These are phyloP conservation scores for Aptenodytes patagonicus DNA, from an alignment of 2,113 vertebrate species.

Conservation along the genomic window DNA sequence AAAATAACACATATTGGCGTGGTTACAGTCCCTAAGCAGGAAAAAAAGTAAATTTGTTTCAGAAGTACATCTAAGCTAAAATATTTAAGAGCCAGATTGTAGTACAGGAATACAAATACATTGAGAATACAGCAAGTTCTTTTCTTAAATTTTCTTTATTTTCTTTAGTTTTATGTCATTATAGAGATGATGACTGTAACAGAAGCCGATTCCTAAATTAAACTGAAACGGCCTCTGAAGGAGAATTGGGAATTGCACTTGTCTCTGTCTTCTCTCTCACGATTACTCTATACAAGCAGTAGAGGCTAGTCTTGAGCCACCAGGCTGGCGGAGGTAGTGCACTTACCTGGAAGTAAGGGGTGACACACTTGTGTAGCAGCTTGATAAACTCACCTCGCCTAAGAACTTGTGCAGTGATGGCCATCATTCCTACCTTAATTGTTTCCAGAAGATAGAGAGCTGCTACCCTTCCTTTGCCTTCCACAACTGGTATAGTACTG, in stretches of 20 bases:
- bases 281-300: accelerated
- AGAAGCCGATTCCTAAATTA: background rate
- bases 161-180: background rate
- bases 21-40: background rate
- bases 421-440: accelerated
- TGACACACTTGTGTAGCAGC: background rate
- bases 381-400: background rate
- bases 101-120: background rate
- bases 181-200: background rate
- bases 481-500: no score
- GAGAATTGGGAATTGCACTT: background rate
- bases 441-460: background rate
- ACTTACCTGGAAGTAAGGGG: accelerated
- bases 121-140: background rate
- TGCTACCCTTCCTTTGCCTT: background rate
- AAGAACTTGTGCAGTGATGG: background rate
- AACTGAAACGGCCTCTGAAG: background rate
- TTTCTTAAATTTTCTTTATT: background rate
- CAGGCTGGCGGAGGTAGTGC: accelerated
- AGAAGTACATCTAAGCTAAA: background rate
- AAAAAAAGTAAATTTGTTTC: background rate
- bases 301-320: background rate
- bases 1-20: background rate
- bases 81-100: background rate
- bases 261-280: no score